Evolutionary conservation across 2,888 invertebrate genomes (phyloP), one percentile per base, ranked within the genome.

Genomic region (Phalangium opilio): DNA sequence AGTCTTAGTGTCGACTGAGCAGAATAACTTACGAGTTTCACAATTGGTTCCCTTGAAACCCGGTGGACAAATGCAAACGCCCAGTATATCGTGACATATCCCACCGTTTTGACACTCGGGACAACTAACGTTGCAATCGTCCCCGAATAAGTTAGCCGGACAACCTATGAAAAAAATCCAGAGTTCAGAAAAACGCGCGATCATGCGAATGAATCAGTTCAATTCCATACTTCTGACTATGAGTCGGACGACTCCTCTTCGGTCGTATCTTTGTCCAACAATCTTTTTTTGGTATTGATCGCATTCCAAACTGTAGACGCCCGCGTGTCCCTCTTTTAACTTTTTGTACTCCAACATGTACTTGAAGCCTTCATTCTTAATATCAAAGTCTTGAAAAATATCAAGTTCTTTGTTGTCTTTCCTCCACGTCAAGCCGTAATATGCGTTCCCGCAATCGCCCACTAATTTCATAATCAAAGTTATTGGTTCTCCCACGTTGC

Each of bases 61-160:
- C 1, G 50, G 50, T 15, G 50, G 45, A 36, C 50, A 50, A 12
- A 50, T 42, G 39, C 50, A 50, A n/a, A 41, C 36, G n/a, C 45
- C 43, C 12, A 15, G 21, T n/a, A 35, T 17, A 19, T 45, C 47
- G 21, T 50, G 50, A 32, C 48, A 48, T 27, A 50, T 41, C 1
- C 50, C 50, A n/a, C 48, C 48, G 45, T 48, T 45, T 11, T 17
- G 12, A 21, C 50, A 50, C 10, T 15, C 10, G 3, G 44, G 48
- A 21, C 48, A 48, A 11, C 15, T n/a, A 10, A 35, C 20, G 18
- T 44, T 36, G 21, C 48, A 48, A 15, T 27, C 33, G 10, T 12
- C 11, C 1, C 48, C 48, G 33, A 18, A 48, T 7, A 33, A 1
- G 32, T 45, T 38, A n/a, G 34, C 15, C 11, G 41, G 45, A 21